Conservation (phyloP, 2,888 invertebrate species). For the Sinopyrophorus schimmeli region DNA sequence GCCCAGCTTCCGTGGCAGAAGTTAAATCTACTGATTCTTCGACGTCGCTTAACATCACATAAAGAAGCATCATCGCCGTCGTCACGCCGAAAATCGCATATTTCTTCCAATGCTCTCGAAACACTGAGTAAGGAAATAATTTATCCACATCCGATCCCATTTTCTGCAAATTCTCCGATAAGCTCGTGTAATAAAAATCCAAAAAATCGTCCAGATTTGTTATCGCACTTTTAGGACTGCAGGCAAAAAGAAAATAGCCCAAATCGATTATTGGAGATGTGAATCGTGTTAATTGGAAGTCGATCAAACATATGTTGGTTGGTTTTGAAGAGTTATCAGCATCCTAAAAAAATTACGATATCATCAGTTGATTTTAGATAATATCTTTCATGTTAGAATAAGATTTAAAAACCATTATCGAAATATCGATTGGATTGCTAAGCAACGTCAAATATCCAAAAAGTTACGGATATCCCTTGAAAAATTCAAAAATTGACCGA, state of each 20-base stretch:
- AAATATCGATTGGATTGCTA: too few relatives aligned
- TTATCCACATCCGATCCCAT: slow-evolving; percentile 37
- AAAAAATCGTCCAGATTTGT: slow-evolving; percentile 36
- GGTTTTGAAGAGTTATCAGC: slow-evolving; percentile 25
- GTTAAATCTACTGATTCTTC: slow-evolving; percentile 19
- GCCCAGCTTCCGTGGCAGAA: background rate
- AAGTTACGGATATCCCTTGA: too few relatives aligned
- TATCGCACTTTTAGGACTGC: slow-evolving; percentile 30
- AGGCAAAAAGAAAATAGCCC: slow-evolving; percentile 39
- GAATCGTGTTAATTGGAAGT: slow-evolving; percentile 40
- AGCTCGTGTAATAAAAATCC: slow-evolving; percentile 37
- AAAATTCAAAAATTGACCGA: too few relatives aligned
- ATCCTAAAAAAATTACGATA: slow-evolving; percentile 32
- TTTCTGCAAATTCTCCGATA: slow-evolving; percentile 33
- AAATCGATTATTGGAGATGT: slow-evolving; percentile 39
- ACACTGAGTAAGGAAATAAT: slow-evolving; percentile 32
- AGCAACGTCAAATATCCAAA: too few relatives aligned
- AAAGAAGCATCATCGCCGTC: slow-evolving; percentile 13
- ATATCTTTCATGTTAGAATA: too few relatives aligned
- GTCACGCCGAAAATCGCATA: slow-evolving; percentile 26
- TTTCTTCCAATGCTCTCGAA: slow-evolving; percentile 21
- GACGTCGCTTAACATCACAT: slow-evolving; percentile 28
- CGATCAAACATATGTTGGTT: slow-evolving; percentile 37
- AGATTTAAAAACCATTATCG: too few relatives aligned
- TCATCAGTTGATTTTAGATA: too few relatives aligned